phyloP scores from a whole-genome alignment of 2,113 vertebrate genomes.

The Actenoides hombroni region DNA sequence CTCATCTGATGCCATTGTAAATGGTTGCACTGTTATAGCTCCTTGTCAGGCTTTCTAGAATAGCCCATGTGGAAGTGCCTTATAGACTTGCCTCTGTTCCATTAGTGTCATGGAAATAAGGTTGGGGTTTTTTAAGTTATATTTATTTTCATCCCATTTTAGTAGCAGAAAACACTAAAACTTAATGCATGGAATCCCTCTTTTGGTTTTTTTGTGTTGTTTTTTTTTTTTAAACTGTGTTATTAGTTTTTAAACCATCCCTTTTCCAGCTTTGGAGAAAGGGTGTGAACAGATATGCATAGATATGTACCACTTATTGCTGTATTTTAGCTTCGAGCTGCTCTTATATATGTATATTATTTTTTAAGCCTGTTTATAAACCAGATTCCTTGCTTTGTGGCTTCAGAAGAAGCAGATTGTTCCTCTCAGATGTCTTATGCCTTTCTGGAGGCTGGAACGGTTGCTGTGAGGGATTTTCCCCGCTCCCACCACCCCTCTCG shows the following conservation, averaged over 20 bases:
- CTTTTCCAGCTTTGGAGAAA: slow-evolving; percentile 19
- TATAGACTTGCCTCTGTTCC: slow-evolving; percentile 62
- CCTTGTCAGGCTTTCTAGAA: slow-evolving; percentile 37
- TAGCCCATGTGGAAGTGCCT: slow-evolving; percentile 69
- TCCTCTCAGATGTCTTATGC: slow-evolving; percentile 17
- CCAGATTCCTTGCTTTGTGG: neutral
- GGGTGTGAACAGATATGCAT: neutral
- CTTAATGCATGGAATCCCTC: slow-evolving; percentile 57
- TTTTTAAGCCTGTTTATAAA: slow-evolving; percentile 65
- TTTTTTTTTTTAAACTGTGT: neutral
- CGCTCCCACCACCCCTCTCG: neutral
- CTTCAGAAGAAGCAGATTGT: slow-evolving; percentile 45
- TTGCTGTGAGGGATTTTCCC: slow-evolving; percentile 18
- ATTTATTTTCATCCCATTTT: slow-evolving; percentile 80
- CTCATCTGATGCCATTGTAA: slow-evolving; percentile 10
- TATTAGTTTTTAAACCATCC: slow-evolving; percentile 44
- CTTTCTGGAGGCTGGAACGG: slow-evolving; percentile 33
- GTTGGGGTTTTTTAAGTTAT: slow-evolving; percentile 74
- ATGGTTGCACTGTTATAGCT: slow-evolving; percentile 46
- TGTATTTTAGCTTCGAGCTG: slow-evolving; percentile 70
- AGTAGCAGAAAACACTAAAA: slow-evolving; percentile 83
- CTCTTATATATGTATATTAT: slow-evolving; percentile 40
- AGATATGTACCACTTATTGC: neutral
- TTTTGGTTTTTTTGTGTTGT: neutral
- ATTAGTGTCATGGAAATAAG: slow-evolving; percentile 70